A percentile compares a stretch with the other conserved stretches of the same genome.
Evolutionary conservation across 2,113 vertebrate genomes (phyloP).

Genomic region (Ailuropoda melanoleuca): DNA sequence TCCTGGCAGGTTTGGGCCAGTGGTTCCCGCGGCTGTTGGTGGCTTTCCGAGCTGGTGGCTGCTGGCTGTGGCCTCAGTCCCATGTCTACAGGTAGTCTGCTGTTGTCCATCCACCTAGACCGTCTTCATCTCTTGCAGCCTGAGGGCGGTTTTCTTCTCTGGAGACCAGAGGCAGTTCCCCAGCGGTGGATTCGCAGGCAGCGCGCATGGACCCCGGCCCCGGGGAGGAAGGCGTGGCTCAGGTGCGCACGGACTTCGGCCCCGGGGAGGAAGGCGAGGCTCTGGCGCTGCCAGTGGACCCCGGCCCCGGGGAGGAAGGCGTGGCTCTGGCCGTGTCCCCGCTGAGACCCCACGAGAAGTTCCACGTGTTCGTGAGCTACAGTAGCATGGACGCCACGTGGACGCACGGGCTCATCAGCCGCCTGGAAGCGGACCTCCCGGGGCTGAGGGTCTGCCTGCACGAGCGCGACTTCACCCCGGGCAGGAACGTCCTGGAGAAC

Average conservation of each 20-base stretch:
- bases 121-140: neutral
- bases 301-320: neutral
- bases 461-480: constrained; percentile 79
- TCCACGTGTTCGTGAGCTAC: constrained; percentile 83
- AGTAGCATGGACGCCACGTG: constrained; percentile 74
- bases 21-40: accelerated
- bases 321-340: neutral
- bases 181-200: neutral
- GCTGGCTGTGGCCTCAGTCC: accelerated
- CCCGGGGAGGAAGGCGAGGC: accelerated
- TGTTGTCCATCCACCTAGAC: accelerated
- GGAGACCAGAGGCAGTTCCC: neutral
- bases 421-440: constrained; percentile 64
- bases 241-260: accelerated
- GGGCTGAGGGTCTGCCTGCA: constrained; percentile 77
- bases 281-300: neutral
- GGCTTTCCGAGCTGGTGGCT: neutral
- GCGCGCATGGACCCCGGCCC: neutral
- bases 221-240: accelerated
- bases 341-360: constrained; percentile 59
- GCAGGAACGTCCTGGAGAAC: constrained; percentile 81
- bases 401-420: constrained; percentile 69
- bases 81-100: accelerated
- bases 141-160: neutral
- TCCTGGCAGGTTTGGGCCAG: neutral